A percentile compares a stretch with the other conserved stretches of the same genome.
phyloP scores from a whole-genome alignment of 1,140 invertebrate genomes.

The Drosophila dunni region DNA sequence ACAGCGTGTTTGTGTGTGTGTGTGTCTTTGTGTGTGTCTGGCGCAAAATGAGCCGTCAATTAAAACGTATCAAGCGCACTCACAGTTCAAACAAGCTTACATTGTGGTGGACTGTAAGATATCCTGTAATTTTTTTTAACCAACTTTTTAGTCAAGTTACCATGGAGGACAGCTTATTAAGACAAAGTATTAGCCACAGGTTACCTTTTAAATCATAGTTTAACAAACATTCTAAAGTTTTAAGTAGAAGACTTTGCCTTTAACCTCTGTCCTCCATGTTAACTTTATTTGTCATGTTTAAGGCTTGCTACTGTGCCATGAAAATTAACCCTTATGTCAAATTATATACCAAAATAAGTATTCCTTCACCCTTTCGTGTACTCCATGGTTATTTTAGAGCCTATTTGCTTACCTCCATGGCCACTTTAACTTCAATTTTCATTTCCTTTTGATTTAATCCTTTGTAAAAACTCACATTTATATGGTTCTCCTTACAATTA shows the following conservation, averaged over 20 bases:
- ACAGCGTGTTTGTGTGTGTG: not conserved
- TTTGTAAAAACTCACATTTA: not conserved
- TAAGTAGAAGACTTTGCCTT: no score
- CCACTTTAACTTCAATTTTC: not conserved
- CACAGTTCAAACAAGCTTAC: not conserved
- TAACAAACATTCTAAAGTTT: no score
- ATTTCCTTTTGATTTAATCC: not conserved
- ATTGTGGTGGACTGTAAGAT: not conserved
- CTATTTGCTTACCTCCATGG: not conserved
- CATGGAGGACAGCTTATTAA: not conserved
- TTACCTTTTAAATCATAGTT: no score
- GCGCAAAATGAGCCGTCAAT: constrained; percentile 70
- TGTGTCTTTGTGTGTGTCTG: constrained; percentile 9
- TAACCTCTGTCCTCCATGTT: no score
- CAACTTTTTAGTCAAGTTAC: not conserved
- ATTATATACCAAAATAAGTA: no score
- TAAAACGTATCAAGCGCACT: constrained; percentile 63
- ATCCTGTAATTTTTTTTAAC: constrained; percentile 10
- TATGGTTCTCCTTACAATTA: no score
- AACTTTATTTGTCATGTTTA: no score
- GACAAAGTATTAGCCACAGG: no score
- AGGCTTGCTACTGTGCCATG: no score
- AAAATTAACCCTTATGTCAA: no score
- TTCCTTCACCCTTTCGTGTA: no score
- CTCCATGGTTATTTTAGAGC: no score